Conservation (phyloP, 1,140 invertebrate species). For the Drosophila navojoa region DNA sequence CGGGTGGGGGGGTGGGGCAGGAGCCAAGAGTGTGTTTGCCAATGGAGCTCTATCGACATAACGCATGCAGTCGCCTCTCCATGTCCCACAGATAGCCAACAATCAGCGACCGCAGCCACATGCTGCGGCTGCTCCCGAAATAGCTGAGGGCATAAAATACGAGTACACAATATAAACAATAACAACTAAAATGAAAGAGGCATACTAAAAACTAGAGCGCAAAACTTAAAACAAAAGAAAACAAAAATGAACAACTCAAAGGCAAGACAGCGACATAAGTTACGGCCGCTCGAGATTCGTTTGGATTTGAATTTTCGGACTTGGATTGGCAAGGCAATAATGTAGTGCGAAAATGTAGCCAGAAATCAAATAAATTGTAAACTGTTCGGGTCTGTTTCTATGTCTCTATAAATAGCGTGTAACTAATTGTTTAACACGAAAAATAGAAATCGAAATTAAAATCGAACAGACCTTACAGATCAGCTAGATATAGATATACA, state of each 20-base stretch:
- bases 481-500: no score
- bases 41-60: no score
- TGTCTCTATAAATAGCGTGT: neutral
- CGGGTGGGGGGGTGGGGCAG: neutral
- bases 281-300: neutral
- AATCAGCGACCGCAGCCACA: constrained; percentile 3
- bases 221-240: constrained; percentile 12
- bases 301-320: neutral
- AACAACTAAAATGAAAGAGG: neutral
- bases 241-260: neutral
- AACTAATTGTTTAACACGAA: neutral
- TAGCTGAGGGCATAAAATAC: constrained; percentile 14
- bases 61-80: neutral
- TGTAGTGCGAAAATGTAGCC: neutral
- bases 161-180: constrained; percentile 28
- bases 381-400: neutral
- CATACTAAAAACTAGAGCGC: neutral
- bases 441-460: no score
- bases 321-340: neutral
- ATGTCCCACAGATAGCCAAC: neutral
- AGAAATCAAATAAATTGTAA: constrained; percentile 8
- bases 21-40: neutral
- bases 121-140: constrained; percentile 10
- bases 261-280: neutral
- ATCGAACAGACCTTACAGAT: no score